Evolutionary conservation across 1,140 invertebrate genomes (phyloP), one percentile per base, ranked within the genome.

Genomic region (Eciton burchellii): DNA sequence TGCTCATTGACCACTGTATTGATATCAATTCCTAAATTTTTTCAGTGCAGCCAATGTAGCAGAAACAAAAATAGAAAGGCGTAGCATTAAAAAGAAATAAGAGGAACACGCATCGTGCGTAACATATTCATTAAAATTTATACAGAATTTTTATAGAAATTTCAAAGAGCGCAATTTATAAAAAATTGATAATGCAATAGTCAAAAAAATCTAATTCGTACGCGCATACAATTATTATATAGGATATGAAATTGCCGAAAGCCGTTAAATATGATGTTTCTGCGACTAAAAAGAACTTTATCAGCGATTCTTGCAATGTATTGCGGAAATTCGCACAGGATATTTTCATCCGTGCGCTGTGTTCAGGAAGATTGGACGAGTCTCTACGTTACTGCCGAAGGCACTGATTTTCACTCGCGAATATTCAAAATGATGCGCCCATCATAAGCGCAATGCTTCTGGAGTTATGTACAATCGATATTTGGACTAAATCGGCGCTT

Each of bases 321-420:
- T 29, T 4, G n/a, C n/a, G 29, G 5, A 82, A 47, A 19, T 45
- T 66, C 21, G n/a, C 43, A 35, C 35, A 41, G 41, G 16, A n/a
- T 71, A 81, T 83, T 81, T 52, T 79, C 6, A 66, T 54, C 19
- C 62, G 73, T 79, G 74, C 62, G 56, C 29, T n/a, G n/a, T n/a
- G 49, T 56, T 77, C 14, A 70, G 45, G 5, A 76, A 70, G 43
- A 73, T 45, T 29, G 35, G 41, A 83, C 21, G 63, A 41, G 12
- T 43, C 16, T 43, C 16, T 16, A 45, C 49, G 62, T 71, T 35
- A 35, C 45, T 68, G 49, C 57, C 47, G 70, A 89, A 89, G 88
- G 88, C 88, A 89, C 88, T 88, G 47, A 81, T 84, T 77, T 65
- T 77, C 70, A 52, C 62, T 83, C 68, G 60, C 70, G 77, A 65